Conservation (phyloP, 2,797 vertebrate species). For the Pseudochirops corinnae region DNA sequence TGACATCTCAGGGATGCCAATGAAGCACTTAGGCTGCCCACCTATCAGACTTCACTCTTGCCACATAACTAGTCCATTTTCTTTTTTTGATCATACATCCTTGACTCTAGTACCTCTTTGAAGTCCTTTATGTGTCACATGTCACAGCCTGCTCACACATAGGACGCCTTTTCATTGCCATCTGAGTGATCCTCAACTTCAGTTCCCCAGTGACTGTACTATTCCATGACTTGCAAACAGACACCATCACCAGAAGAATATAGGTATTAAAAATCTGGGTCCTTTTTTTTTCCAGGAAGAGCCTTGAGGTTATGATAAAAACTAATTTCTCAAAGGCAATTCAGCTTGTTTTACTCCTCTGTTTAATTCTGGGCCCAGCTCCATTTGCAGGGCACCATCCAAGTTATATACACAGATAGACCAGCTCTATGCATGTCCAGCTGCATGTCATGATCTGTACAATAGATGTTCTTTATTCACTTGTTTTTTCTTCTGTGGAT, state of each 20-base stretch:
- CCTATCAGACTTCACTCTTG: neutral
- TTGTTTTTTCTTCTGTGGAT: neutral
- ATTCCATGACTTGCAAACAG: neutral
- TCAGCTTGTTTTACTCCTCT: neutral
- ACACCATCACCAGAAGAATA: neutral
- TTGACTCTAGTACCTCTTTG: neutral
- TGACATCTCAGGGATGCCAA: neutral
- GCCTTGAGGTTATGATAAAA: neutral
- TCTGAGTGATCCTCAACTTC: neutral
- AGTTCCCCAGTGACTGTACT: neutral
- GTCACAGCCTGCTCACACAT: neutral
- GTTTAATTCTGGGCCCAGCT: neutral
- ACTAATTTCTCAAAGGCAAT: neutral
- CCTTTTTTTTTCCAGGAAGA: neutral
- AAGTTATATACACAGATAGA: neutral
- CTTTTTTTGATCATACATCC: neutral
- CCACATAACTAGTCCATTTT: neutral
- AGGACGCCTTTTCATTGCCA: neutral
- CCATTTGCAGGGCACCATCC: neutral
- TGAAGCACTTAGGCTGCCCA: neutral
- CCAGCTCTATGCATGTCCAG: neutral
- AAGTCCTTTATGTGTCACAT: neutral
- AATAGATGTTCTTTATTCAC: neutral
- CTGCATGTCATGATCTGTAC: neutral
- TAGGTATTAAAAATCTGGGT: neutral